Evolutionary conservation across 1,140 invertebrate species (phyloP), one percentile per base, ranked within the genome.

Genomic region (Sarcophaga bullata): DNA sequence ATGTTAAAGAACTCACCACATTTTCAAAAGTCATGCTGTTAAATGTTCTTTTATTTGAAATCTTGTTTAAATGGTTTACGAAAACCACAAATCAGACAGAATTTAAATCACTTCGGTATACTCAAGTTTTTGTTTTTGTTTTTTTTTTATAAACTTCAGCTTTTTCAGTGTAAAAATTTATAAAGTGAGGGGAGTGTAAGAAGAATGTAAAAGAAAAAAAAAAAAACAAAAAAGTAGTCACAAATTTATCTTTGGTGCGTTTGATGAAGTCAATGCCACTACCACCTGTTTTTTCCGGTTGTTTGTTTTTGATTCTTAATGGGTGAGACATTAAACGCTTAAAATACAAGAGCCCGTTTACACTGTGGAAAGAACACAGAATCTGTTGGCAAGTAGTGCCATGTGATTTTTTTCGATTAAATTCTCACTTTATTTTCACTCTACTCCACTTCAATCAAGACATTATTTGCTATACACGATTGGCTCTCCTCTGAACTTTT

Each of bases 41-140:
- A 68, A 68, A 68, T 68, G n/a, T 68, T 68, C 62, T 68, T 68
- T 68, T 68, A 19, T 68, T 68, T 37, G 25, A 37, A 37, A 37
- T 37, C 25, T 37, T 37, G 25, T 37, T 80, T 37, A 54, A 50
- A 80, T 50, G 11, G 80, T 80, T 52, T 80, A 54, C 48, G 54
- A 73, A 73, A 86, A 68, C 85, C 84, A 84, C 10, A 85, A 85
- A 81, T 83, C 62, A 84, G 81, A 81, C 80, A 62, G 68, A 68
- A 68, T 68, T 52, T 80, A 82, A 82, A 82, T 82, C 82, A 82
- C 82, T 80, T 82, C 80, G 17, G 0, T 58, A 13, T 58, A 58
- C 54, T 58, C 25, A 37, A 37, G 4, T 1, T 68, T 15, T 68
- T 68, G 4, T 1, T 68, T 15, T 68, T 68, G 62, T 68, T 68